Conservation (phyloP, 2,797 vertebrate species). For the Valencia hispanica region DNA sequence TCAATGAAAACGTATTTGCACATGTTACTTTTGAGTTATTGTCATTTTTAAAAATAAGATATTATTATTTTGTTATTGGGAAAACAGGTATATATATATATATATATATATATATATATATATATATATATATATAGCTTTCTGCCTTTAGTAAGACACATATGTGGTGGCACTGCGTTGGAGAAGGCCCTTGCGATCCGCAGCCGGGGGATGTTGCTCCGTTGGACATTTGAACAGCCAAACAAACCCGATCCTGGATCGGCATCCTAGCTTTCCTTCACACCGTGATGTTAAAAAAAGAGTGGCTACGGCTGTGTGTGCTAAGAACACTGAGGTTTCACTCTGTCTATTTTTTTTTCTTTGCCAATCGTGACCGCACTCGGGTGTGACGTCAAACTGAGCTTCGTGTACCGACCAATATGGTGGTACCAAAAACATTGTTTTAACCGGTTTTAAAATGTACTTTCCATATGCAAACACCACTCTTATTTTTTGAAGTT, state of each 20-base stretch:
- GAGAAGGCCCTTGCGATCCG: not conserved
- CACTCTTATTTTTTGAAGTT: too few species aligned
- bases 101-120: too few species aligned
- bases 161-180: not conserved
- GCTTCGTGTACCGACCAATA: too few species aligned
- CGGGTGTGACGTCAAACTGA: too few species aligned
- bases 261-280: constrained; percentile 58
- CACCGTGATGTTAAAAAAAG: constrained; percentile 54
- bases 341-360: constrained; percentile 29
- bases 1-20: not conserved
- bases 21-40: not conserved
- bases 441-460: too few species aligned
- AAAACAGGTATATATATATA: too few species aligned
- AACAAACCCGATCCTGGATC: constrained; percentile 75
- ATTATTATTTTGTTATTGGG: not conserved
- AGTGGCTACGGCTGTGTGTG: constrained; percentile 52
- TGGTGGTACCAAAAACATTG: too few species aligned
- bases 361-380: not conserved
- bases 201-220: not conserved
- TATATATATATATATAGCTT: too few species aligned
- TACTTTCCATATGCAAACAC: too few species aligned
- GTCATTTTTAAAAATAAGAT: not conserved
- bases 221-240: constrained; percentile 50
- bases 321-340: constrained; percentile 50
- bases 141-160: not conserved